Conservation (phyloP, 2,888 invertebrate species). For the Agonopterix subpropinquella region DNA sequence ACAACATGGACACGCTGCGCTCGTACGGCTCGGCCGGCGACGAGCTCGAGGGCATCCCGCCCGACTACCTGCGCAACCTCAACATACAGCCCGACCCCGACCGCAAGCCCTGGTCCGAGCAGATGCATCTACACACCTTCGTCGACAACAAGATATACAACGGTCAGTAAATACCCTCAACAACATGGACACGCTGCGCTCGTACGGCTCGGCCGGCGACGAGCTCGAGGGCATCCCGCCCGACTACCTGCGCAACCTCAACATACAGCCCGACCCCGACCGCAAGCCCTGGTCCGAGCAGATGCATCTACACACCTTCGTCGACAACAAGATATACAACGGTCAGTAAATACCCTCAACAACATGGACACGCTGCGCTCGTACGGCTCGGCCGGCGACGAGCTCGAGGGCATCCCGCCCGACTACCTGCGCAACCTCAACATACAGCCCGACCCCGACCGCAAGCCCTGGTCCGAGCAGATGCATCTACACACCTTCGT, state of each 20-base stretch:
- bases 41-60: conserved; percentile 91
- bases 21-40: conserved; percentile 97
- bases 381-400: conserved; percentile 96
- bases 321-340: conserved; percentile 90
- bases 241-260: conserved; percentile 88
- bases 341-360: conserved; percentile 86
- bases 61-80: conserved; percentile 88
- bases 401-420: conserved; percentile 90
- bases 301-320: conserved; percentile 86
- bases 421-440: conserved; percentile 90
- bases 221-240: conserved; percentile 92
- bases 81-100: conserved; percentile 80
- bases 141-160: conserved; percentile 91
- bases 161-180: conserved; percentile 85
- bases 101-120: conserved; percentile 90
- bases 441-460: conserved; percentile 77
- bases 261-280: conserved; percentile 77
- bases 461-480: conserved; percentile 90
- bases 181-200: conserved; percentile 92
- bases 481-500: conserved; percentile 87
- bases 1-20: conserved; percentile 92
- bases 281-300: conserved; percentile 92
- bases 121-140: conserved; percentile 86
- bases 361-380: conserved; percentile 93
- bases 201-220: conserved; percentile 96